Evolutionary conservation across 2,797 vertebrate species (phyloP), one percentile per base, ranked within the genome.

Genomic region (Nannoperca australis): DNA sequence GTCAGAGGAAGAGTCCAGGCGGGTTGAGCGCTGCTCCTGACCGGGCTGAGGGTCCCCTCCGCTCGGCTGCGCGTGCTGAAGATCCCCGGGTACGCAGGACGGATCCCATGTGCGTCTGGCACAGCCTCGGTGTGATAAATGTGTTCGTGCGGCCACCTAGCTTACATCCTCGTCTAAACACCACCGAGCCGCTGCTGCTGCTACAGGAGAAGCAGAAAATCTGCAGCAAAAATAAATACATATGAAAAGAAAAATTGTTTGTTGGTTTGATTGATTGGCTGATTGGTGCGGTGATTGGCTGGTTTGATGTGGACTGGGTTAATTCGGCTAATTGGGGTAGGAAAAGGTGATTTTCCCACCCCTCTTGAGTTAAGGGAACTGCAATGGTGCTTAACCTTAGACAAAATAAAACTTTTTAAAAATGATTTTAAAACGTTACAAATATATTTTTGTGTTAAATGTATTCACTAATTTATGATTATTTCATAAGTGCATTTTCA

Each of bases 131-230:
- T 27, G 72, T 14, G 49, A 92, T 81, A 75, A 82, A 76, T 79
- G 93, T 68, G 91, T 75, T 68, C 45, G 89, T 88, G 91, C 91
- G 90, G 93, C 92, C 93, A 93, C 89, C 92, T 88, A 93, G 91
- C 91, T 92, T 85, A 89, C 89, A 77, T 44, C 76, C 79, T 60
- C 73, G 76, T 85, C 81, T 61, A 78, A 78, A 85, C 87, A 75
- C 79, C 83, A 60, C 81, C 66, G 67, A 80, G 69, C 65, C 58
- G 47, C 66, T 53, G 51, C 73, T 18, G 77, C 76, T 8, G 62
- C 81, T 27, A 65, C 71, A 9, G 50, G 78, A 68, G 42, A 45
- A 64, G 42, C 74, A 5, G 32, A 2, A 49, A 68, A 56, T 9
- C 56, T 61, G 60, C n/a, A 3, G 27, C 10, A 42, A 47, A 50